These are phyloP conservation scores for Diaphora mendica DNA, from an alignment of 2,888 invertebrate genomes.

Conservation along the genomic window DNA sequence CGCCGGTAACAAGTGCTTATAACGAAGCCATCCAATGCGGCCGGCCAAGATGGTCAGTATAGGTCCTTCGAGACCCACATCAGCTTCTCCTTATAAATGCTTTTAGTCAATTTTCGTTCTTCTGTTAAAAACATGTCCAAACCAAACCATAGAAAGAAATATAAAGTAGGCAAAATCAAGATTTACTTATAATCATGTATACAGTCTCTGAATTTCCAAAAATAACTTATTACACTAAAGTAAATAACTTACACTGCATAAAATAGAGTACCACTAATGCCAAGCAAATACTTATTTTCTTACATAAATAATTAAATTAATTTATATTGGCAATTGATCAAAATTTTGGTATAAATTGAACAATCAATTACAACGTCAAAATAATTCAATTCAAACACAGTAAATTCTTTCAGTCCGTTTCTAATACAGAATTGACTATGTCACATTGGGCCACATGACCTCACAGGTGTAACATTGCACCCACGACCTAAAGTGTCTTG, in stretches of 20 bases:
- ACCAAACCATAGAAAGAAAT: not conserved
- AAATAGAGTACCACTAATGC: not conserved
- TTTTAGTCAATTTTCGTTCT: too few species aligned
- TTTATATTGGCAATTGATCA: not conserved
- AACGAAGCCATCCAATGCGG: not conserved
- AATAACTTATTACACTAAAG: not conserved
- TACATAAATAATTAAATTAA: not conserved
- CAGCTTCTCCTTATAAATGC: too few species aligned
- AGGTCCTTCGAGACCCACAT: too few species aligned
- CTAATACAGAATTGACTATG: not conserved
- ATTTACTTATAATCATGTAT: not conserved
- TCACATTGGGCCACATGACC: constrained; percentile 18
- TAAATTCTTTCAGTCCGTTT: too few species aligned
- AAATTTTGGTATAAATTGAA: not conserved
- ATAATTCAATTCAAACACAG: too few species aligned
- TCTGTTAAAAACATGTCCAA: too few species aligned
- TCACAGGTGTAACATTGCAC: constrained; percentile 8
- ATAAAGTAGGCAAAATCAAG: not conserved
- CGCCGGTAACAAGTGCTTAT: not conserved
- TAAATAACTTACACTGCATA: too few species aligned
- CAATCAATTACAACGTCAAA: too few species aligned
- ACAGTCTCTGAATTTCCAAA: not conserved
- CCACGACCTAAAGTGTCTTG: constrained; percentile 27
- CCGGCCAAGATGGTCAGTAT: too few species aligned
- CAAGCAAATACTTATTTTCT: not conserved